Percentiles rank a stretch among this genome's conserved stretches.
phyloP scores from a whole-genome alignment of 2,113 vertebrate genomes.

The Sorex araneus region DNA sequence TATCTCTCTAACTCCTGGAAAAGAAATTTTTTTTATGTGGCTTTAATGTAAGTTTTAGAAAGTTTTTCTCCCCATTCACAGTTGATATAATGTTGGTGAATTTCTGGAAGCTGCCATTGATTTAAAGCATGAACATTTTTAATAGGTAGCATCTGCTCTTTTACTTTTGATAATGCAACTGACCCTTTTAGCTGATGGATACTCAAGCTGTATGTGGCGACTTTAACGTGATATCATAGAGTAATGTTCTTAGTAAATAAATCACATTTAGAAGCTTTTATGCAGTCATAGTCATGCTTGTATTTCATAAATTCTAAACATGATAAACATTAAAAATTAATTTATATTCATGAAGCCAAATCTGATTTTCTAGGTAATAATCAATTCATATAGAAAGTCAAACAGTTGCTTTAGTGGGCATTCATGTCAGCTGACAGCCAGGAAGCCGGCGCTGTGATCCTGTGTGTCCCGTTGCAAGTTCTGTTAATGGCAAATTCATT shows the following conservation, averaged over 20 bases:
- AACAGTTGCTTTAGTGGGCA: constrained; percentile 64
- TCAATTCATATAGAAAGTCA: constrained; percentile 64
- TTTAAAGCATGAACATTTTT: constrained; percentile 18
- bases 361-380: constrained; percentile 69
- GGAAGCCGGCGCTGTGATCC: neutral
- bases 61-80: neutral
- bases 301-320: constrained; percentile 62
- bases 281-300: constrained; percentile 42
- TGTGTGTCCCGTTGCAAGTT: constrained; percentile 2
- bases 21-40: neutral
- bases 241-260: constrained; percentile 57
- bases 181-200: constrained; percentile 61
- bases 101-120: neutral
- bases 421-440: constrained; percentile 32
- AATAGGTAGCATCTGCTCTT: neutral
- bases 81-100: neutral
- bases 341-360: constrained; percentile 74
- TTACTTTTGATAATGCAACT: constrained; percentile 32
- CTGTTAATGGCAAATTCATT: constrained; percentile 54
- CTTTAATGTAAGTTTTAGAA: constrained; percentile 23
- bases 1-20: too few species aligned
- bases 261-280: constrained; percentile 73
- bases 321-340: constrained; percentile 67
- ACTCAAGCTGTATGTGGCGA: neutral
- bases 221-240: constrained; percentile 23